Conservation (phyloP, 2,113 vertebrate genomes). For the Vidua macroura region DNA sequence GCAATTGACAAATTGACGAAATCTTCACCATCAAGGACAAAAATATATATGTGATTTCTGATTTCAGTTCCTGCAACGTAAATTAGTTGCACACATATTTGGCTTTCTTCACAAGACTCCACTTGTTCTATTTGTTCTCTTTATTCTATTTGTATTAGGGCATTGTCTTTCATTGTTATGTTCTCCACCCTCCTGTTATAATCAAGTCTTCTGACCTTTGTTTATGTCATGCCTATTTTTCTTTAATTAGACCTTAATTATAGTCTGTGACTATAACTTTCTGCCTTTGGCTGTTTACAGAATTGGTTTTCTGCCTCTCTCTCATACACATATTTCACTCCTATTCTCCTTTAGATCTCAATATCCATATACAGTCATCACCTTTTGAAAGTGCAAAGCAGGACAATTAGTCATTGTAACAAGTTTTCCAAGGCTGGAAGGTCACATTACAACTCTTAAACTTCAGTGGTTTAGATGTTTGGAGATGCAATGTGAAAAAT, state of each 20-base stretch:
- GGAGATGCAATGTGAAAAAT: slow-evolving; percentile 59
- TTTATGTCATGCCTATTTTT: slow-evolving; percentile 19
- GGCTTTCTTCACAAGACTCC: neutral
- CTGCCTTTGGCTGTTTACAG: slow-evolving; percentile 21
- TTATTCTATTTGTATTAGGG: neutral
- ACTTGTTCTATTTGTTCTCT: neutral
- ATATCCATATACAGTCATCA: slow-evolving; percentile 27
- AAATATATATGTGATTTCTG: neutral
- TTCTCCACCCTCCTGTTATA: neutral
- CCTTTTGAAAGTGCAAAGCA: slow-evolving; percentile 56
- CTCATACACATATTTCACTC: neutral
- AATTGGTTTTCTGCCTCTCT: neutral
- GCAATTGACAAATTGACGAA: neutral
- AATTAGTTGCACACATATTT: neutral
- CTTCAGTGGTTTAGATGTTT: slow-evolving; percentile 47
- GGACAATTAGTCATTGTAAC: slow-evolving; percentile 60
- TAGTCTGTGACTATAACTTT: neutral
- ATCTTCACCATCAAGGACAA: neutral
- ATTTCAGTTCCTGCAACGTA: neutral
- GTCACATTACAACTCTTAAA: slow-evolving; percentile 50
- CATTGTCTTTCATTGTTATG: neutral
- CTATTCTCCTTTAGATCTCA: slow-evolving; percentile 28
- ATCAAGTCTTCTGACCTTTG: neutral
- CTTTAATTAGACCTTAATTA: slow-evolving; percentile 48
- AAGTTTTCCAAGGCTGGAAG: slow-evolving; percentile 48